A percentile compares a stretch with the other conserved stretches of the same genome.
Evolutionary conservation across 35 echinoderm and acorn worm species (phyloP).

Genomic region (Holothuria glaberrima): DNA sequence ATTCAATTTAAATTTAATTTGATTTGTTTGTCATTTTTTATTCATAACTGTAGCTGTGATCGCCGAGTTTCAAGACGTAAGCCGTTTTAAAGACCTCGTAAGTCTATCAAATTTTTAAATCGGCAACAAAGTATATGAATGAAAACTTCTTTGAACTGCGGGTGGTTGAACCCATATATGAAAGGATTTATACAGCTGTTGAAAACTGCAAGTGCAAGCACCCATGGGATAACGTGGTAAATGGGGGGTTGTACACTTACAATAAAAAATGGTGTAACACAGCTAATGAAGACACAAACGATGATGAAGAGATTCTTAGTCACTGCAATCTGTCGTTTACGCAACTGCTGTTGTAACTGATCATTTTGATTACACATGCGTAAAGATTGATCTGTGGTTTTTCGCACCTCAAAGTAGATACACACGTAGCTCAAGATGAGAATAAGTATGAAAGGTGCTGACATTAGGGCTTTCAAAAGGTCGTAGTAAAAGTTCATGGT

Average conservation of each 20-base stretch:
- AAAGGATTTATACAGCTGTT: constrained; percentile 61
- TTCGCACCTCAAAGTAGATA: no score
- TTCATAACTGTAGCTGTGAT: no score
- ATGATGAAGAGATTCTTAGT: background rate
- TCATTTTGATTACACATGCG: no score
- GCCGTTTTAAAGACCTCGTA: no score
- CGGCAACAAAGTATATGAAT: no score
- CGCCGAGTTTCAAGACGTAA: no score
- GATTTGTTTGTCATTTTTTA: no score
- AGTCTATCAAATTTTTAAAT: no score
- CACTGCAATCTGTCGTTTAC: background rate
- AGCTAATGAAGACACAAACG: constrained; percentile 25
- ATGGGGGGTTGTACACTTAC: background rate
- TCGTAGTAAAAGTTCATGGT: background rate
- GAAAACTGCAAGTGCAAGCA: background rate
- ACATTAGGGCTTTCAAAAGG: background rate
- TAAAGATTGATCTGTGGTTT: no score
- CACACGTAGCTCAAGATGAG: background rate
- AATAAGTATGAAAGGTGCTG: background rate
- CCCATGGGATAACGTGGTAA: constrained; percentile 15
- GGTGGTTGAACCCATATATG: constrained; percentile 59
- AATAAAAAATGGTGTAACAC: constrained; percentile 25
- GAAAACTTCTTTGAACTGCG: constrained; percentile 51
- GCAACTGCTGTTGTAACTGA: no score
- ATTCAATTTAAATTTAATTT: no score